Conservation (phyloP, 2,797 vertebrate species). For the Erpetoichthys calabaricus region DNA sequence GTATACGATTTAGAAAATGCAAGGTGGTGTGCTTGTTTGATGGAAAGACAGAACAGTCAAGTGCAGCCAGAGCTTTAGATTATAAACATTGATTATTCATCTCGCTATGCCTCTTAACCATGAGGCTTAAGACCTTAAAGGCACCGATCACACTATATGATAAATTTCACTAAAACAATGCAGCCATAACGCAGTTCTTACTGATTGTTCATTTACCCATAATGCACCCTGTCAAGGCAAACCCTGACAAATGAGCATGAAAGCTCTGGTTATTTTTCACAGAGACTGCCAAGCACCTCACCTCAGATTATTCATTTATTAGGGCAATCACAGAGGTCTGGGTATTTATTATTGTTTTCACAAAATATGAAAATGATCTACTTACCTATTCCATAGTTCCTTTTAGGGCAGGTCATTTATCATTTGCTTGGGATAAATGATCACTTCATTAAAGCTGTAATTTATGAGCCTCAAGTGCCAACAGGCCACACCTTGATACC, state of each 20-base stretch:
- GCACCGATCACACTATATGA: slow-evolving; percentile 65
- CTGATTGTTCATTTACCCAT: slow-evolving; percentile 79
- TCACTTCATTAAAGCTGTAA: slow-evolving; percentile 71
- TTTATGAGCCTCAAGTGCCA: slow-evolving; percentile 67
- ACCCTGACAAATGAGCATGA: slow-evolving; percentile 56
- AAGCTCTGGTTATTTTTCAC: slow-evolving; percentile 69
- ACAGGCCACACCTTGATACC: slow-evolving; percentile 54
- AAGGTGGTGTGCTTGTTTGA: not conserved
- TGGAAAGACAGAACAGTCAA: slow-evolving; percentile 29
- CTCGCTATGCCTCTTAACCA: slow-evolving; percentile 59
- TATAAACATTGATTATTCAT: slow-evolving; percentile 57
- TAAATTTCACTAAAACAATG: slow-evolving; percentile 67
- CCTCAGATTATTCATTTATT: slow-evolving; percentile 74
- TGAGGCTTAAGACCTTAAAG: slow-evolving; percentile 66
- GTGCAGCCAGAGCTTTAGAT: slow-evolving; percentile 54
- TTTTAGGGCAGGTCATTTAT: slow-evolving; percentile 60
- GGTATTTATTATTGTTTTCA: slow-evolving; percentile 74
- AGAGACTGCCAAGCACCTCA: slow-evolving; percentile 61
- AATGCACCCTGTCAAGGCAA: slow-evolving; percentile 70
- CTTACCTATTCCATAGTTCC: slow-evolving; percentile 74
- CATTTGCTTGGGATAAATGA: slow-evolving; percentile 67
- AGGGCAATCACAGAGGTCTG: slow-evolving; percentile 65
- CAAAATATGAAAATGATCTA: slow-evolving; percentile 87
- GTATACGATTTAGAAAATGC: too few species aligned
- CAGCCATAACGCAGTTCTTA: slow-evolving; percentile 71